These are phyloP conservation scores for Eidolon dupreanum DNA, from an alignment of 2,797 vertebrate species.

Conservation along the genomic window DNA sequence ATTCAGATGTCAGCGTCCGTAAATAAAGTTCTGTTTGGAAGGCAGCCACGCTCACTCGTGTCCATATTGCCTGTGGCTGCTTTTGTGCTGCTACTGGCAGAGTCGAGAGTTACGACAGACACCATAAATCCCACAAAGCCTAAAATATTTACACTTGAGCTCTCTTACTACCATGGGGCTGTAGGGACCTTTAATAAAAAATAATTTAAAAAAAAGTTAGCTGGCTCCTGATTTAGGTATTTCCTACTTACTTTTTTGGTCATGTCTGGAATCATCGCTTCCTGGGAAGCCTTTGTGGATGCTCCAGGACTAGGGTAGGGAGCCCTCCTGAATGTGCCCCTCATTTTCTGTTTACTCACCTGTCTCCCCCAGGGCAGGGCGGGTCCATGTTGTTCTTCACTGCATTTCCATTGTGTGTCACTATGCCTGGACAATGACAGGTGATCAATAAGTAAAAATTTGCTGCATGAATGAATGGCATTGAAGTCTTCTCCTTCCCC, in stretches of 20 bases:
- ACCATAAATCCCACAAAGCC: rapidly evolving
- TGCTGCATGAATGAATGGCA: not conserved
- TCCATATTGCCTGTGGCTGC: not conserved
- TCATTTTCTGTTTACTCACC: not conserved
- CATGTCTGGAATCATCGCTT: not conserved
- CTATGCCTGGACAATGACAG: not conserved
- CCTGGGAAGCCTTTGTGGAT: not conserved
- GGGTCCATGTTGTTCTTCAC: not conserved
- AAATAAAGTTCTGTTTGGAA: not conserved
- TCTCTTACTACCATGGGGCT: not conserved
- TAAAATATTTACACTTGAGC: not conserved
- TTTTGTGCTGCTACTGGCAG: not conserved
- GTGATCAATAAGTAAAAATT: not conserved
- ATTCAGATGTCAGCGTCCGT: not conserved
- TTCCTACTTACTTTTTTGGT: not conserved
- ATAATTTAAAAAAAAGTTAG: not conserved
- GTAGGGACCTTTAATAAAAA: not conserved
- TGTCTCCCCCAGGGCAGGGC: not conserved
- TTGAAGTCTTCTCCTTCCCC: not conserved
- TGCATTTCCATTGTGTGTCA: not conserved
- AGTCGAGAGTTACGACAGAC: not conserved
- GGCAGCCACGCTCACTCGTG: not conserved
- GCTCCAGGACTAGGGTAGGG: not conserved
- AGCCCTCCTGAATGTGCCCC: not conserved
- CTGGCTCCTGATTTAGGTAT: not conserved